These are phyloP conservation scores for Dicaeum eximium DNA, from an alignment of 2,113 vertebrate species.

Conservation along the genomic window DNA sequence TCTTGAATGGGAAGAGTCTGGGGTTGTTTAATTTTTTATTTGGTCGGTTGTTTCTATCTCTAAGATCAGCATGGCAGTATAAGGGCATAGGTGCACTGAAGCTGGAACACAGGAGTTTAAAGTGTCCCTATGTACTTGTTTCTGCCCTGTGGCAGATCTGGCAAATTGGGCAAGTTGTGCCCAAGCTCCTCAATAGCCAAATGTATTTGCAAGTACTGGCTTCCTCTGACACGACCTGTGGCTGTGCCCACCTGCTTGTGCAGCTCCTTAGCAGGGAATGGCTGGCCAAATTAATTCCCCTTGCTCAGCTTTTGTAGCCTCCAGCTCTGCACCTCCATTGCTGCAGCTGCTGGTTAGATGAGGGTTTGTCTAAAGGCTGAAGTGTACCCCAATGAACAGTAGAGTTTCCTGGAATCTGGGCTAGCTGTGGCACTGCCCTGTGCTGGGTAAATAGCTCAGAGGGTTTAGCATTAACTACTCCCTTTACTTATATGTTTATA, in stretches of 20 bases:
- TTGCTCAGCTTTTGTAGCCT: not conserved
- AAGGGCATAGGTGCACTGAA: not conserved
- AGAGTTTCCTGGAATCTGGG: not conserved
- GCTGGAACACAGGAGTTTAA: not conserved
- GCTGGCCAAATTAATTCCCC: not conserved
- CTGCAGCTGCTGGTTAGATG: not conserved
- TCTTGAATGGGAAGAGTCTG: not conserved
- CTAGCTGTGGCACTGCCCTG: not conserved
- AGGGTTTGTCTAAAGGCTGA: not conserved
- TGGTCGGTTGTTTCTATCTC: not conserved
- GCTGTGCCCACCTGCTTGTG: not conserved
- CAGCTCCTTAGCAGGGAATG: not conserved
- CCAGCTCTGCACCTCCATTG: not conserved
- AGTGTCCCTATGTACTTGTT: not conserved
- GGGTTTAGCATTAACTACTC: not conserved
- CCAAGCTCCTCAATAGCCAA: not conserved
- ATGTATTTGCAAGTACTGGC: not conserved
- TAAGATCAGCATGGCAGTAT: not conserved
- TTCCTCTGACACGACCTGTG: not conserved
- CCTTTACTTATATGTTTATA: not conserved
- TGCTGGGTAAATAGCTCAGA: not conserved
- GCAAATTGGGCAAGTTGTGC: not conserved
- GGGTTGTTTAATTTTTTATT: not conserved
- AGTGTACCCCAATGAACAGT: rapidly evolving
- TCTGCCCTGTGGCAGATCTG: not conserved